Evolutionary conservation across 2,797 vertebrate species (phyloP).

Genomic region (Brachyrhaphis roseni): DNA sequence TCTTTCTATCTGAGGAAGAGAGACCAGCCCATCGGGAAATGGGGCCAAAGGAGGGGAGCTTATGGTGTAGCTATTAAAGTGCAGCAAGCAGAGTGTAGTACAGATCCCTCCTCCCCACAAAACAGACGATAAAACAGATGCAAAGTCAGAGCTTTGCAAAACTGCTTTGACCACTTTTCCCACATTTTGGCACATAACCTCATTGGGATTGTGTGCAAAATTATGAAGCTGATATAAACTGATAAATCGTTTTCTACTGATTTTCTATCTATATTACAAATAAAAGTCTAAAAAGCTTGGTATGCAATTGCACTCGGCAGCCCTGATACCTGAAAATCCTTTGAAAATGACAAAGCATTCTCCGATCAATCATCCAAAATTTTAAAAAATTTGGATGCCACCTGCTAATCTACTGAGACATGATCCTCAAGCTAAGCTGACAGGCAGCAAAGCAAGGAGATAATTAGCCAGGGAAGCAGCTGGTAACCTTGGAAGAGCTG

Average conservation of each 20-base stretch:
- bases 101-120: background rate
- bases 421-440: background rate
- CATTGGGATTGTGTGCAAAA: background rate
- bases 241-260: background rate
- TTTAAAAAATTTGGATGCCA: background rate
- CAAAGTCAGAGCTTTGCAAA: background rate
- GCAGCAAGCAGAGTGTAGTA: slow-evolving; percentile 34
- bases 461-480: background rate
- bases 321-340: background rate
- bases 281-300: too few relatives aligned
- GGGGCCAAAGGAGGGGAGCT: slow-evolving; percentile 68
- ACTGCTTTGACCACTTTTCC: background rate
- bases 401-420: background rate
- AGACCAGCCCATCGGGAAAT: slow-evolving; percentile 82
- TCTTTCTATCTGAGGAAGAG: slow-evolving; percentile 88
- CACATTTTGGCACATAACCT: background rate
- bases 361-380: background rate
- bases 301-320: too few relatives aligned
- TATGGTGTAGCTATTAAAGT: slow-evolving; percentile 51
- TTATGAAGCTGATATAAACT: background rate
- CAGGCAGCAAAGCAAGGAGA: background rate
- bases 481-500: background rate
- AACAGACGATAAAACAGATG: background rate
- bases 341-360: background rate
- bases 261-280: background rate